phyloP scores from a whole-genome alignment of 2,113 vertebrate genomes.

The Coracopsis vasa region DNA sequence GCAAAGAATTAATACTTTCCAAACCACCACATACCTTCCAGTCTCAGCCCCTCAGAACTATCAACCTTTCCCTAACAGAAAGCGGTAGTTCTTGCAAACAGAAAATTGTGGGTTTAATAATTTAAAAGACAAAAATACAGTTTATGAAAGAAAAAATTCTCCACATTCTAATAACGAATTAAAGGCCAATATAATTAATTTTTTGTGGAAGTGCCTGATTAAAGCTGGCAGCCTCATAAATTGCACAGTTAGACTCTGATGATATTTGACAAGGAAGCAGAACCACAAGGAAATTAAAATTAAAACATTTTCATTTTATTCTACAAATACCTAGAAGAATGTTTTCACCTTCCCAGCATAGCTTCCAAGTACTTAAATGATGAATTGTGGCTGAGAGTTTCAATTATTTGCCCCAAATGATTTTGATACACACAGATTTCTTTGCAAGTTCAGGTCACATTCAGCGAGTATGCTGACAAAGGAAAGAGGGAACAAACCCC shows the following conservation, averaged over 20 bases:
- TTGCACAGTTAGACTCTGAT: not conserved
- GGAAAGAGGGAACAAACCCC: not conserved
- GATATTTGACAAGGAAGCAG: slow-evolving; percentile 13
- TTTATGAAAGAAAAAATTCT: not conserved
- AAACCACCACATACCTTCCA: not conserved
- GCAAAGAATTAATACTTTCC: not conserved
- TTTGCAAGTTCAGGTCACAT: not conserved
- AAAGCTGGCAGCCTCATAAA: slow-evolving; percentile 14
- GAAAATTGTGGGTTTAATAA: not conserved
- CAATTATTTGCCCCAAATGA: not conserved
- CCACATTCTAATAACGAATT: not conserved
- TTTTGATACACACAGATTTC: not conserved
- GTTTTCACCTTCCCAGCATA: not conserved
- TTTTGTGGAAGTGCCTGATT: not conserved
- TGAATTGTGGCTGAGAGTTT: not conserved
- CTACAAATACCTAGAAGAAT: not conserved
- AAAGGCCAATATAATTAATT: not conserved
- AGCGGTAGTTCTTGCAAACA: not conserved
- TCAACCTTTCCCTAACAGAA: not conserved
- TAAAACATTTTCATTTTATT: not conserved
- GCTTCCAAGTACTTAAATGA: not conserved
- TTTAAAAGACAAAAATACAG: not conserved
- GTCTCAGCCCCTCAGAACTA: not conserved
- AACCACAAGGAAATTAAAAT: not conserved
- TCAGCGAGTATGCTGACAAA: not conserved